phyloP scores from a whole-genome alignment of 30 jellyfish, hydroid and myxozoan species.

The Hydractinia symbiolongicarpus region DNA sequence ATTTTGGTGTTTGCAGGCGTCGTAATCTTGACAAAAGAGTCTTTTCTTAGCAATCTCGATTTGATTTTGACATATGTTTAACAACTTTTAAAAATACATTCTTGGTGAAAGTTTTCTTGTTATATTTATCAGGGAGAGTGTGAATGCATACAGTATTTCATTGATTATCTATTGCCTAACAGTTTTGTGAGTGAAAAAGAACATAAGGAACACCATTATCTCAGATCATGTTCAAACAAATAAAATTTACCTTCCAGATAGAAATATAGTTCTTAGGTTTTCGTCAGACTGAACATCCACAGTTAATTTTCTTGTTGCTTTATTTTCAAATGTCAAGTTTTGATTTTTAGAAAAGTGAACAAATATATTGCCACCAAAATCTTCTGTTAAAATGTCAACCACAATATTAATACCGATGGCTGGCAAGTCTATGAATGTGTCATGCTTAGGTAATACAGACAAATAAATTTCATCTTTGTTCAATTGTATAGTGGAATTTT shows the following conservation, averaged over 20 bases:
- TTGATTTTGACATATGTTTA: too few relatives aligned
- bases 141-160: too few relatives aligned
- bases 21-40: too few relatives aligned
- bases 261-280: slow-evolving; percentile 15
- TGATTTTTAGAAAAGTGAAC: slow-evolving; percentile 28
- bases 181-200: neutral
- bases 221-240: too few relatives aligned
- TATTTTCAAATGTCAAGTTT: neutral
- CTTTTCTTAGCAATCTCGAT: too few relatives aligned
- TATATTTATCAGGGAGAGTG: too few relatives aligned
- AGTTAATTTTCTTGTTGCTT: neutral
- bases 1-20: too few relatives aligned
- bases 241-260: slow-evolving; percentile 29
- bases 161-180: neutral
- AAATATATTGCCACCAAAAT: slow-evolving; percentile 1
- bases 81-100: too few relatives aligned
- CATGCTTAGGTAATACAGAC: neutral
- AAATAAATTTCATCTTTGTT: neutral
- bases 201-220: neutral
- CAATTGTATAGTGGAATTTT: neutral
- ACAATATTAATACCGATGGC: slow-evolving; percentile 10
- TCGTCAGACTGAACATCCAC: slow-evolving; percentile 6
- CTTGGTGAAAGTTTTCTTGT: too few relatives aligned
- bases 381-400: neutral
- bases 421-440: neutral